phyloP scores from a whole-genome alignment of 2,888 invertebrate genomes.

The Conus canariensis region DNA sequence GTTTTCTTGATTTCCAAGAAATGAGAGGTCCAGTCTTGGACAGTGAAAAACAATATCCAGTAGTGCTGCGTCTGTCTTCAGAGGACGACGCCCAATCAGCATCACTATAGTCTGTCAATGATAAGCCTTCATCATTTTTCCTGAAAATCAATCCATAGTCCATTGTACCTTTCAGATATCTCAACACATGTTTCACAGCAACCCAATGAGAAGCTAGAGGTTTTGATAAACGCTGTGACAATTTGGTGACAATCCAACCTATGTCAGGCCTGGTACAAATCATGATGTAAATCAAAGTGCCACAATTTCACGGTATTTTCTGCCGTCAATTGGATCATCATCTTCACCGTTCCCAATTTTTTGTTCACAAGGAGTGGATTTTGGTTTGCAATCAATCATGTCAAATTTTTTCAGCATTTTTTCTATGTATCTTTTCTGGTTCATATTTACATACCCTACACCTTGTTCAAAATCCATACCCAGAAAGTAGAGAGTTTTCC shows the following conservation, averaged over 20 bases:
- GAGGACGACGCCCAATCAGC: too few species aligned
- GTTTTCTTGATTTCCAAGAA: too few species aligned
- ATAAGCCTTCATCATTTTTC: too few species aligned
- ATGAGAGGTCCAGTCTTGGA: too few species aligned
- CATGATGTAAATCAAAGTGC: slow-evolving; percentile 45
- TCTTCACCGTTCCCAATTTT: not conserved
- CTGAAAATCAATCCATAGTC: too few species aligned
- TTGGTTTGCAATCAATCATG: too few species aligned
- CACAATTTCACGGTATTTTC: slow-evolving; percentile 9
- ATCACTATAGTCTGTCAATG: too few species aligned
- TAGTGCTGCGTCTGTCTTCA: too few species aligned
- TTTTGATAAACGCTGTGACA: not conserved
- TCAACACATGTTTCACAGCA: not conserved
- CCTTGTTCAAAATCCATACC: slow-evolving; percentile 46
- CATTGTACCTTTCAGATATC: not conserved
- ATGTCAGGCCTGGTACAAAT: slow-evolving; percentile 12
- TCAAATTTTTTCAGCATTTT: not conserved
- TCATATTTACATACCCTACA: not conserved
- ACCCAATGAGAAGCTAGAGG: not conserved
- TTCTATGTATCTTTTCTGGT: not conserved
- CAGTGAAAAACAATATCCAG: too few species aligned
- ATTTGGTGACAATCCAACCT: not conserved
- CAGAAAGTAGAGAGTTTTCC: slow-evolving; percentile 45
- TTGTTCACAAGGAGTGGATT: not conserved
- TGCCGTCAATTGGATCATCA: not conserved